Base-by-base conservation (phyloP, 2,113 vertebrate genomes). In the Phodopus roborovskii region DNA sequence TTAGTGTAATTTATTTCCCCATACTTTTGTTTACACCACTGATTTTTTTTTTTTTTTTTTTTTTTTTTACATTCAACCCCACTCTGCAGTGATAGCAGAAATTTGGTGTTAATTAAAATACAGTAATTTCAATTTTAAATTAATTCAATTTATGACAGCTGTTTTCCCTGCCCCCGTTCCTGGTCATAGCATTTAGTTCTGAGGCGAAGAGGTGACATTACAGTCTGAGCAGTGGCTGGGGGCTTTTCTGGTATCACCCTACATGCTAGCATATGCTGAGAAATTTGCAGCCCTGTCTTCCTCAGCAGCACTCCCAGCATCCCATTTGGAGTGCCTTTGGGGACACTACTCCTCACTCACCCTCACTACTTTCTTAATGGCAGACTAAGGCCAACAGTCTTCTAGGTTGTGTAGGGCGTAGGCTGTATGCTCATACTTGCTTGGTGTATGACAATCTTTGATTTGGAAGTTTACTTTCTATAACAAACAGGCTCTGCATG, bases 91-190 rank as follows among this genome's bases (percentile, higher is more conserved):
- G 20, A 88, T 86, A 9, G 26, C 50, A 93, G 94, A 75, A 91
- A 93, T 71, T 79, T 96, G 75, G 73, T 90, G 26, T 81, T 88
- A 94, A 45, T 88, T 56, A 79, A 20, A 85, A 66, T 91, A 88
- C 20, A 92, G 0, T 94, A 92, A 94, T 96, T 95, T 66, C 22
- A 78, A 60, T 33, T 83, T 90, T 91, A 90, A 94, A 79, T 81
- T 53, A 93, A 92, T 82, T 93, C 53, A 66, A 0, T 89, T 84
- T 16, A 42, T 24, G 42, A 66, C 39, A 92, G 11, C 64, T 58
- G 39, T 68, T 64, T 73, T 78, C 8, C 26, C 42, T 24, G 50
- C 10, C 16, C 88, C 17, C 66, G 39, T 20, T 56, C 8, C 50
- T 36, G 30, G 9, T 50, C 66, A 88, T 88, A 50, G 12, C 58